A percentile compares a stretch with the other conserved stretches of the same genome.
Conservation (phyloP, 1,140 invertebrate genomes). For the Anthonomus grandis region DNA sequence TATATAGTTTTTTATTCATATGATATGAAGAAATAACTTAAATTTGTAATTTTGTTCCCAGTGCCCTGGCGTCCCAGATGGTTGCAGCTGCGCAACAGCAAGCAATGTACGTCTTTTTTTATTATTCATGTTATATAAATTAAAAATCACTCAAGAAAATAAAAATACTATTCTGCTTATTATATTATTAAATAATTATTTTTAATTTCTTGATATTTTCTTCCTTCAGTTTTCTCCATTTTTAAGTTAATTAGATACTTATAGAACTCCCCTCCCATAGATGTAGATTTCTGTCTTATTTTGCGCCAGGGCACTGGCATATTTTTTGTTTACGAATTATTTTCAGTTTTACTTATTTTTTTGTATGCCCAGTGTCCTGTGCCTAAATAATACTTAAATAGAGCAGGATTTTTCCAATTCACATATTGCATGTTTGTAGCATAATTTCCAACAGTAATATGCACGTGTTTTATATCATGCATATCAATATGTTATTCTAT, state of each 20-base stretch:
- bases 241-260: neutral
- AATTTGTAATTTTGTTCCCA: conserved; percentile 60
- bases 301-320: conserved; percentile 82
- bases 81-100: conserved; percentile 85
- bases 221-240: neutral
- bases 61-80: conserved; percentile 94
- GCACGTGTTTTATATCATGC: too few relatives aligned
- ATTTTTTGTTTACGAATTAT: conserved; percentile 8
- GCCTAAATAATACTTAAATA: conserved; percentile 36
- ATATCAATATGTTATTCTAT: too few relatives aligned
- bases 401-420: conserved; percentile 11
- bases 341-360: conserved; percentile 33
- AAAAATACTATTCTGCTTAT: neutral
- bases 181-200: neutral
- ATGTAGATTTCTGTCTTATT: conserved; percentile 31
- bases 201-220: neutral
- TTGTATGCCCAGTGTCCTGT: conserved; percentile 69
- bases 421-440: too few relatives aligned
- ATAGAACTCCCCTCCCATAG: neutral
- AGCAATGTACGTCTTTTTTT: conserved; percentile 74
- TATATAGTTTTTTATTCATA: neutral
- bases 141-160: conserved; percentile 17
- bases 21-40: neutral
- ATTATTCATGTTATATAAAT: conserved; percentile 10
- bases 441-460: too few relatives aligned